Base-by-base conservation (phyloP, 2,888 invertebrate species). In the Drosophila planitibia region DNA sequence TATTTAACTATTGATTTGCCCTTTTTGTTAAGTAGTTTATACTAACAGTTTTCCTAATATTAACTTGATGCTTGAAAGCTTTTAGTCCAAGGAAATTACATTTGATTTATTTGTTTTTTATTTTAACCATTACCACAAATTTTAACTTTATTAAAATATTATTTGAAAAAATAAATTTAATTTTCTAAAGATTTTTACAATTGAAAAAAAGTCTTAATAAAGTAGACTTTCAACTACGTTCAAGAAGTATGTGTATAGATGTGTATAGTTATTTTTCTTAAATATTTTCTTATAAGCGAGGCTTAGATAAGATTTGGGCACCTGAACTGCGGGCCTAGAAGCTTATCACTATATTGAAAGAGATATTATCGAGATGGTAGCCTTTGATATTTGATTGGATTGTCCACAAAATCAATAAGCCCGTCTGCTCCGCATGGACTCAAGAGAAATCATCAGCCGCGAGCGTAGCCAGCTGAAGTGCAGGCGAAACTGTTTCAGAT, bases 401-500 rank as follows among this genome's bases (percentile, higher is more conserved):
- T 49, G 19, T 28, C 33, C 35, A 47, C 22, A n/a, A 68, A 76
- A 68, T 49, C 70, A 41, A 82, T 84, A 76, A 70, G 67, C 79
- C 65, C 74, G 63, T 54, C 25, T 39, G 30, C 10, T 35, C 35
- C n/a, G 28, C 32, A 49, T 37, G 19, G 19, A 47, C 30, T 47
- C 47, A 49, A 78, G 59, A 64, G 62, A 65, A 72, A 81, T 61
- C 77, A 57, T 68, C 64, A 51, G 68, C 22, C 57, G 81, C 78
- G 70, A 74, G 65, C 79, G 79, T 82, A 84, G 83, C 52, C 76
- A 76, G 72, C 66, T 79, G 70, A 89, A 78, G 74, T 71, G 86
- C 89, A 74, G 68, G 78, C 81, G 69, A 81, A 83, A 83, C 86
- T 83, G 79, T 75, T 86, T 68, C 82, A 86, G 89, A 86, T 82